Evolutionary conservation across 2,888 invertebrate species (phyloP).

Genomic region (Anoplius nigerrimus): DNA sequence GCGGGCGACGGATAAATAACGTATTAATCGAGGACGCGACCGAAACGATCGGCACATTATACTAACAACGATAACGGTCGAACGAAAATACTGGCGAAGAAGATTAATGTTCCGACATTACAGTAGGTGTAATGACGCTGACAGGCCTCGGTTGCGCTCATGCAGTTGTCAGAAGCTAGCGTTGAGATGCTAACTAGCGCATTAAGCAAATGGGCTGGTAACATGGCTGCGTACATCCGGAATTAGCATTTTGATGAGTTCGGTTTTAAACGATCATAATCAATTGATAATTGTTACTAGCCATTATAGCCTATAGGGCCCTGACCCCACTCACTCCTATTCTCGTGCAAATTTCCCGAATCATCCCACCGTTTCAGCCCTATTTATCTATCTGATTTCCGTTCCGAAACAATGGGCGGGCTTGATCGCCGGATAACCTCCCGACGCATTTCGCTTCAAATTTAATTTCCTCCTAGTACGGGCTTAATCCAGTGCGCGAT

Average conservation of each 20-base stretch:
- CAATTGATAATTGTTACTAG: conserved; percentile 27
- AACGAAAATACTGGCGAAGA: no score
- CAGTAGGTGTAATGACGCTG: no score
- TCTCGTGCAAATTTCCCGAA: conserved; percentile 19
- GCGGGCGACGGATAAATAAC: no score
- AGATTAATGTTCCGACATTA: no score
- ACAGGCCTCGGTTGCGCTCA: no score
- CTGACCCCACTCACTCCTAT: conserved; percentile 23
- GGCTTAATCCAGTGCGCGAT: neutral
- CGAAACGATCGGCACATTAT: no score
- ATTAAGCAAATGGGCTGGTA: conserved; percentile 28
- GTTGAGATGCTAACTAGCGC: no score
- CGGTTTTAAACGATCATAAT: conserved; percentile 36
- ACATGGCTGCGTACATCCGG: neutral
- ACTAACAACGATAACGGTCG: no score
- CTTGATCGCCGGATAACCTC: conserved; percentile 10
- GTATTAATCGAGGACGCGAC: no score
- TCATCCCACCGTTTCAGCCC: conserved; percentile 17
- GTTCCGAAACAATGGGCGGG: conserved; percentile 11
- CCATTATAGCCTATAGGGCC: conserved; percentile 17
- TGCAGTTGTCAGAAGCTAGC: no score
- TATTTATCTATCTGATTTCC: conserved; percentile 32
- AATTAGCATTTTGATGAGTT: conserved; percentile 34
- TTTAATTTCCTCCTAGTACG: neutral
- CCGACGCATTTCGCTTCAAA: neutral